These are phyloP conservation scores for Phanerotoma sp. DNA, from an alignment of 2,888 invertebrate genomes.

Conservation along the genomic window DNA sequence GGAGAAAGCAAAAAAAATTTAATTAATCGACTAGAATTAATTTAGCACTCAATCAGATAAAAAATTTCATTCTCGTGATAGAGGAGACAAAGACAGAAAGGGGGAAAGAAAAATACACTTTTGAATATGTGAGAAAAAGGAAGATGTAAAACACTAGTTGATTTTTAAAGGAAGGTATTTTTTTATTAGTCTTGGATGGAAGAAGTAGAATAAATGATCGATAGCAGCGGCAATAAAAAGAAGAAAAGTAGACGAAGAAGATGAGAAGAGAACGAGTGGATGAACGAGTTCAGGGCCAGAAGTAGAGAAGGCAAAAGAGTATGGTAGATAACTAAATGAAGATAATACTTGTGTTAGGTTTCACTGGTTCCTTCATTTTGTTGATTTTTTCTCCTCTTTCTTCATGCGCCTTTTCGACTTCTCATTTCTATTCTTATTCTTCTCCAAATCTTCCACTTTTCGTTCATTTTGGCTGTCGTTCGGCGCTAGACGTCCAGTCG, in stretches of 20 bases:
- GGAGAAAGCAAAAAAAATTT: neutral
- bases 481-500: too few relatives aligned
- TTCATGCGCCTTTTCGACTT: too few relatives aligned
- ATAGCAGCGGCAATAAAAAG: neutral
- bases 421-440: conserved; percentile 7
- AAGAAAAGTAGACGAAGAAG: neutral
- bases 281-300: conserved; percentile 23
- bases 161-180: neutral
- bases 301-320: conserved; percentile 10
- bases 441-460: neutral
- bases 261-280: conserved; percentile 2
- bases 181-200: neutral
- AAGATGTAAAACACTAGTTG: too few relatives aligned
- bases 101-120: too few relatives aligned
- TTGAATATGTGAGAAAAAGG: too few relatives aligned
- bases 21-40: conserved; percentile 1
- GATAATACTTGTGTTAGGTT: conserved; percentile 17
- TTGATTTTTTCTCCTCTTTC: neutral
- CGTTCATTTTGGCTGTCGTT: neutral
- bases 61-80: too few relatives aligned
- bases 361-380: neutral
- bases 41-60: too few relatives aligned
- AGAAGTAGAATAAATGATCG: neutral
- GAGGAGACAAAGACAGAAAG: too few relatives aligned
- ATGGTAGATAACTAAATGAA: conserved; percentile 20